Base-by-base conservation (phyloP, 2,888 invertebrate genomes). In the Macrostomum cliftonense region DNA sequence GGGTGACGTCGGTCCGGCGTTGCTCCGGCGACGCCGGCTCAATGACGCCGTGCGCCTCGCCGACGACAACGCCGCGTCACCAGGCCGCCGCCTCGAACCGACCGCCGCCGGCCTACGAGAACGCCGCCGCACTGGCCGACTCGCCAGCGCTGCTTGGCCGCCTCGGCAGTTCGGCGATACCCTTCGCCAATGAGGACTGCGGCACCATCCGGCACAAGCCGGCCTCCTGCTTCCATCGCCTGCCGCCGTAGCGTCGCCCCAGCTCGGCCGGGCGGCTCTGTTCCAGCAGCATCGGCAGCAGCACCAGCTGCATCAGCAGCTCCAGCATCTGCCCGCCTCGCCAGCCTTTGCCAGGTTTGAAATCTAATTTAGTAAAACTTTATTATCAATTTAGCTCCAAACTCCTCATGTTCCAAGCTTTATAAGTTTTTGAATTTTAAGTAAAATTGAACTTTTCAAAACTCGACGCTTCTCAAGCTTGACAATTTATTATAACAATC, bases 121-220 rank as follows among this genome's bases (percentile, higher is more conserved):
- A 13, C 37, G 17, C 11, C 40, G 16, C 40, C 40, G 40, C 16
- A 4, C 16, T 19, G 5, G 40, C 17, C 9, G 16, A 19, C 11
- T 40, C 17, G 40, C 16, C 40, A 36, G 16, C 19, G 7, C n/a
- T 16, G n/a, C n/a, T n/a, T 19, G 5, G 40, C 17, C 9, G 16
- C 2, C 11, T 40, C 17, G 40, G 5, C 40, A 36, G 16, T 9
- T 28, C 28, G 28, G 28, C 28, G 28, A 28, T 75, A 54, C 93
- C 93, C 39, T 95, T 95, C 72, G 93, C 93, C 58, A 93, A 95
- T 70, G 93, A 95, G 70, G 93, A 95, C 72, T 89, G 91, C 38
- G 95, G 93, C 50, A 95, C 95, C 47, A 93, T 95, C 65, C 86
- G 89, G 67, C 91, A 91, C 76, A 45, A 73, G 74, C 40, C 60